Base-by-base conservation (phyloP, 2,113 vertebrate species). In the Bos javanicus region DNA sequence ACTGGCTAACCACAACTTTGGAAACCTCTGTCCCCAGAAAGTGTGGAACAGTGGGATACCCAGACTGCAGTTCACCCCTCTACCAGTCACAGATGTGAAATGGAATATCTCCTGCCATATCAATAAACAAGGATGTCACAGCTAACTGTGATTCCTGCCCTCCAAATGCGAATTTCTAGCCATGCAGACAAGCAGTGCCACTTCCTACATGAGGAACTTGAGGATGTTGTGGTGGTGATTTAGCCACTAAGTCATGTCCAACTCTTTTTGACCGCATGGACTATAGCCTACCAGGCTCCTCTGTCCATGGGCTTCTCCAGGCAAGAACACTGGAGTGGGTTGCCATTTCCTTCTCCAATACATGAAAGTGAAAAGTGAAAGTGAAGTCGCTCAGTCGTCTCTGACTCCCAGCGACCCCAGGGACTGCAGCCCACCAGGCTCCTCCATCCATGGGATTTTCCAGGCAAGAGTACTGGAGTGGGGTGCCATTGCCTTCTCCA, bases 331-430 rank as follows among this genome's bases (percentile, higher is more conserved):
- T 67, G 1, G 33, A n/a, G 16, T n/a, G 33, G 4, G 64, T 67
- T 67, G 19, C 64, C 33, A 0, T 67, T 67, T n/a, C 33, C 64
- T 67, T 67, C 64, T 67, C 33, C 43, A 46, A 46, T 46, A 46
- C 43, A 46, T 46, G 43, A 46, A 43, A 43, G 43, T 43, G 43
- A 43, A 43, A 43, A 43, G 43, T 43, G 43, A 43, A 43, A 43
- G 43, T 43, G 43, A 43, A 43, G 25, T 26, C 23, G 11, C 25
- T 59, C 25, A 59, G 57, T 59, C 2, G 0, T 59, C 25, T 59
- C 57, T 0, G 0, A 26, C 57, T 59, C 25, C 26, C 26, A 26
- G 25, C 0, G 5, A 59, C 4, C 0, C 25, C 57, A 59, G 12
- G 57, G 26, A 26, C 1, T 59, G 4, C 57, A 26, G 57, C 25